phyloP scores from a whole-genome alignment of 64 coral and sea anemone genomes.

The Actinia tenebrosa region DNA sequence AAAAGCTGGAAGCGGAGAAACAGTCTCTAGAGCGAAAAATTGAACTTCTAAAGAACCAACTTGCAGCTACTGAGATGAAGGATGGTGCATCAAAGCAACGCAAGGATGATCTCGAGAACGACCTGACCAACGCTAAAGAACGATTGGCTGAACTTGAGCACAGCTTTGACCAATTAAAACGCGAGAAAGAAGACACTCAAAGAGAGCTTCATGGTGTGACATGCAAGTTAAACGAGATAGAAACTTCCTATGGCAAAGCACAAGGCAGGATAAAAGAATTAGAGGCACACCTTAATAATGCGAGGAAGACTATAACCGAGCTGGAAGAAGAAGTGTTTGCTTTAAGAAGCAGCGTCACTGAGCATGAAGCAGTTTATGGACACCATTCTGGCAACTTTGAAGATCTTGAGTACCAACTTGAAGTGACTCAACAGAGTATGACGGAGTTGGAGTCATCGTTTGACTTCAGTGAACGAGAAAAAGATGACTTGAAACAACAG shows the following conservation, averaged over 20 bases:
- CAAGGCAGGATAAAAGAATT: conserved; percentile 77
- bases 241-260: conserved; percentile 68
- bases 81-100: conserved; percentile 49
- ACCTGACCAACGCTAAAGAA: conserved; percentile 47
- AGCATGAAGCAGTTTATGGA: conserved; percentile 73
- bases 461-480: conserved; percentile 75
- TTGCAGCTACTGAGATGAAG: conserved; percentile 56
- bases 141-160: conserved; percentile 62
- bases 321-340: conserved; percentile 65
- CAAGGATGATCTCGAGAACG: conserved; percentile 53
- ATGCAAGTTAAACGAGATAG: conserved; percentile 63
- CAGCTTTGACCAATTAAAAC: conserved; percentile 27
- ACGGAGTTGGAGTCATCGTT: conserved; percentile 72
- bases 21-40: conserved; percentile 37
- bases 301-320: conserved; percentile 59
- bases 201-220: conserved; percentile 65
- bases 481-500: conserved; percentile 85
- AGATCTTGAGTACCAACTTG: conserved; percentile 65
- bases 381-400: conserved; percentile 48
- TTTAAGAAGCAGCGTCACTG: conserved; percentile 58
- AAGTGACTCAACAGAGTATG: conserved; percentile 66
- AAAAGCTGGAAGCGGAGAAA: conserved; percentile 65
- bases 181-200: conserved; percentile 77
- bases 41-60: conserved; percentile 44
- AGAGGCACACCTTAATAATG: conserved; percentile 63